These are phyloP conservation scores for Lamellibrachia columna DNA, from an alignment of 2,888 invertebrate genomes.

Conservation along the genomic window DNA sequence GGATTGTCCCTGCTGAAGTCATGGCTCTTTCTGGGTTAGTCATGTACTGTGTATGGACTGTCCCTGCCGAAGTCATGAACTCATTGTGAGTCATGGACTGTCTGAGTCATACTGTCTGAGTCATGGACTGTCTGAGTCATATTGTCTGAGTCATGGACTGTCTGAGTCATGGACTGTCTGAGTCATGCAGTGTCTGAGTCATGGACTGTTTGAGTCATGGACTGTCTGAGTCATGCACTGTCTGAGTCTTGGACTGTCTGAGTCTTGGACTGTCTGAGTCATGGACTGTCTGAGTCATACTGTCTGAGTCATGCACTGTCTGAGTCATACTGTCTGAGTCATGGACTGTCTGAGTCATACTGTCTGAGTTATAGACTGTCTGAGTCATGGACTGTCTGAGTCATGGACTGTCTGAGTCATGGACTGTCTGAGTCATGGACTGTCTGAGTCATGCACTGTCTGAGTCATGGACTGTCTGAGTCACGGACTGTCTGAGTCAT, in stretches of 20 bases:
- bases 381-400: neutral
- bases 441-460: neutral
- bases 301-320: neutral
- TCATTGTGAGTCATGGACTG: neutral
- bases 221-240: neutral
- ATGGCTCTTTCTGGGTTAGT: neutral
- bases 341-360: neutral
- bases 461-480: neutral
- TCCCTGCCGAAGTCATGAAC: neutral
- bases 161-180: neutral
- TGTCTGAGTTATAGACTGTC: neutral
- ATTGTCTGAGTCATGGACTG: neutral
- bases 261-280: neutral
- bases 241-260: neutral
- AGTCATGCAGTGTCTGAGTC: neutral
- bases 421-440: neutral
- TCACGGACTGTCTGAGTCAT: neutral
- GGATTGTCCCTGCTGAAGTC: neutral
- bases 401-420: too few relatives aligned
- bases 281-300: neutral
- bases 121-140: neutral
- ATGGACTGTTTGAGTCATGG: neutral
- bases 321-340: neutral
- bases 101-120: too few relatives aligned
- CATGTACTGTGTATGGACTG: neutral